Base-by-base conservation (phyloP, 2,113 vertebrate species). In the Brachypteracias leptosomus region DNA sequence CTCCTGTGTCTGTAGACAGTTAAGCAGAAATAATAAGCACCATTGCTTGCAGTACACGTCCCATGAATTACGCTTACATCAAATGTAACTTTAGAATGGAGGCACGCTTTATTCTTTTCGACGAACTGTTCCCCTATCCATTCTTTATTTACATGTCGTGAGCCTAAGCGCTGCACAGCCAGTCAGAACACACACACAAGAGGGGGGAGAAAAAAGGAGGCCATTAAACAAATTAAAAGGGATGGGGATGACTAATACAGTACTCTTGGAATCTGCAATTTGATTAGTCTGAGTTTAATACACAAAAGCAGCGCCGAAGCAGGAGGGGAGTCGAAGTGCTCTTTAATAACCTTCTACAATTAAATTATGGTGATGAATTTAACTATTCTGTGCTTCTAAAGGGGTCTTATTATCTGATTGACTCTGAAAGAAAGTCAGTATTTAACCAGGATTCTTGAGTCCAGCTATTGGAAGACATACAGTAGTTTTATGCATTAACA, bases 181-280 rank as follows among this genome's bases (percentile, higher is more conserved):
- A 95, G 93, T 96, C 94, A 96, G 96, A 96, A 96, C 96, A 92
- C 94, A 95, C 94, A 91, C 96, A 95, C 91, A 94, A 95, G 94
- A 94, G 90, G 81, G 88, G 88, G 95, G 65, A 91, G 94, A 95
- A 79, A 97, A 96, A 97, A 93, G 78, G 92, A 97, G 92, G 95
- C 98, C 98, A 98, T 98, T 98, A 98, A 98, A 97, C 97, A 98
- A 98, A 98, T 98, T 98, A 98, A 98, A 98, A 98, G 98, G 97
- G 96, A 97, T 97, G 98, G 89, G 94, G 94, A 98, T 98, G 98
- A 98, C 98, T 98, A 98, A 97, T 97, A 98, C 97, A 97, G 97
- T 98, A 97, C 97, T 97, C 97, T 98, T 96, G 98, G 98, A 98
- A 98, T 98, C 97, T 97, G 96, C 98, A 98, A 98, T 98, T 98